phyloP scores from a whole-genome alignment of 2,113 vertebrate genomes.

The Callopanchax toddi region DNA sequence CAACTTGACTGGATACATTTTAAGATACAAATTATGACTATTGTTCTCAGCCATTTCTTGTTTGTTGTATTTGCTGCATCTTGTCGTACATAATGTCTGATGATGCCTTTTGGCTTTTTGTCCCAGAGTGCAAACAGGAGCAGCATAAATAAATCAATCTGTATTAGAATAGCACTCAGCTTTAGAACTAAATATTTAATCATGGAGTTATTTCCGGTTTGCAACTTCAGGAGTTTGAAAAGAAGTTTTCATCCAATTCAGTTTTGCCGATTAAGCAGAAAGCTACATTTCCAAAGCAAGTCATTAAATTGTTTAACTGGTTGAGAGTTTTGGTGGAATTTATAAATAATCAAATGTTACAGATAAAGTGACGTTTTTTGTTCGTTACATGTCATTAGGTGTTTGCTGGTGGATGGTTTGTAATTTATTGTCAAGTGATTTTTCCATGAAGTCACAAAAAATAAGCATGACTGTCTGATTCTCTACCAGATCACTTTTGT shows the following conservation, averaged over 20 bases:
- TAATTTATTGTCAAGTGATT: conserved; percentile 50
- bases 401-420: neutral
- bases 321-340: too few species aligned
- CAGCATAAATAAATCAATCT: conserved; percentile 68
- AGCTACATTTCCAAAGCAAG: neutral
- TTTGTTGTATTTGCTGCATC: conserved; percentile 8
- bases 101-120: conserved; percentile 40
- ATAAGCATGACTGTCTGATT: conserved; percentile 69
- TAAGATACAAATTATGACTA: conserved; percentile 11
- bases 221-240: conserved; percentile 30
- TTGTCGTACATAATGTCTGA: conserved; percentile 8
- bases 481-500: conserved; percentile 69
- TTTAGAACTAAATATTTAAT: conserved; percentile 69
- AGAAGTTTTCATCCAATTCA: neutral
- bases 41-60: neutral
- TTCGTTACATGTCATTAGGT: too few species aligned
- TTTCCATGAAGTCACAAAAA: conserved; percentile 62
- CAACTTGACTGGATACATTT: neutral
- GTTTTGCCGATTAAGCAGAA: neutral
- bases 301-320: too few species aligned
- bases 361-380: too few species aligned
- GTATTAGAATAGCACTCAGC: conserved; percentile 64
- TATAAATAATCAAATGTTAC: too few species aligned
- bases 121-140: conserved; percentile 36
- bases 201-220: conserved; percentile 46